phyloP scores from a whole-genome alignment of 2,797 vertebrate species.

The Rhyacichthys aspro region DNA sequence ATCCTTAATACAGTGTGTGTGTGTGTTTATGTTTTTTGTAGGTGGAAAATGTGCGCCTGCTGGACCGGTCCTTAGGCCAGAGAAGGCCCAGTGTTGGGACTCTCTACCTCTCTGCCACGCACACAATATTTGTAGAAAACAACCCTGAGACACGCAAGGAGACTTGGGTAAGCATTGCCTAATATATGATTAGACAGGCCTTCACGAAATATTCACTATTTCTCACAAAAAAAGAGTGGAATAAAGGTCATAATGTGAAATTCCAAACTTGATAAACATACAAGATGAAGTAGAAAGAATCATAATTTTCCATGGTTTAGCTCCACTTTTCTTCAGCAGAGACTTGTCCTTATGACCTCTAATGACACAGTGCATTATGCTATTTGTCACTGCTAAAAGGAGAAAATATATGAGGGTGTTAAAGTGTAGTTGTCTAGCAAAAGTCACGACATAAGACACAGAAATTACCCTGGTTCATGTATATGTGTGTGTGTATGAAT shows the following conservation, averaged over 20 bases:
- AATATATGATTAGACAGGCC: too few species aligned
- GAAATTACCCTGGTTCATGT: too few species aligned
- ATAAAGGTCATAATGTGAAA: too few species aligned
- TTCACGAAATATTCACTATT: too few species aligned
- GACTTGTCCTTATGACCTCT: not conserved
- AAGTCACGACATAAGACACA: too few species aligned
- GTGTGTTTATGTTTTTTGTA: conserved; percentile 42
- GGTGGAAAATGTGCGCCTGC: conserved; percentile 92
- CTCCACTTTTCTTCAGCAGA: not conserved
- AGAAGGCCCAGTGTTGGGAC: conserved; percentile 87
- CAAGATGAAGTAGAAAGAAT: not conserved
- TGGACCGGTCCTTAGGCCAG: conserved; percentile 83
- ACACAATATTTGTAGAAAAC: conserved; percentile 95
- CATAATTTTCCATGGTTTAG: not conserved
- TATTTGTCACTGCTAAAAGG: too few species aligned
- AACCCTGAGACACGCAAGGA: conserved; percentile 89
- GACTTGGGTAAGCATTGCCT: conserved; percentile 86
- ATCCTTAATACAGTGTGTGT: not conserved
- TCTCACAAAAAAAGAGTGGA: too few species aligned
- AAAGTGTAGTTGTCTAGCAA: too few species aligned
- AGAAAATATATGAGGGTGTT: too few species aligned
- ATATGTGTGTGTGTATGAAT: too few species aligned
- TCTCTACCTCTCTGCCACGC: conserved; percentile 93
- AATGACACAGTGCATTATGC: not conserved
- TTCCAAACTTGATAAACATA: too few species aligned